Base-by-base conservation (phyloP, 2,888 invertebrate species). In the Drosophila diplacantha region DNA sequence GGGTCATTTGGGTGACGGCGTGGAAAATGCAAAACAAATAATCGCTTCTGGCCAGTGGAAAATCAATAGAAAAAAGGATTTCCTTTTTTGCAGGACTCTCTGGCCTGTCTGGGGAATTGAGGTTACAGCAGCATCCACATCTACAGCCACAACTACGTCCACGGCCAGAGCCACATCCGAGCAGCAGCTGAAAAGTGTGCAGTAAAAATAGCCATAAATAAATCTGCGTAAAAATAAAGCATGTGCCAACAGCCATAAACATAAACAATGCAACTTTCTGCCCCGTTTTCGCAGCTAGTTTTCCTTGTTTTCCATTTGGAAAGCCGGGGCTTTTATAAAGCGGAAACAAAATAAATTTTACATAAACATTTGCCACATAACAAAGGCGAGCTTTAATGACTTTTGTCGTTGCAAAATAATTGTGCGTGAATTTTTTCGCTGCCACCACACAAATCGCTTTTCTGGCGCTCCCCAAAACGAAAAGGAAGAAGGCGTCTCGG, bases 391-490 rank as follows among this genome's bases (percentile, higher is more conserved):
- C 71, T 81, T 72, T 79, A 78, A 78, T 78, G 77, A 81, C 77
- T 81, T 81, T 81, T 81, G 79, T 79, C 76, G 79, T 74, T 81
- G 74, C 69, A 78, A 76, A 79, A 79, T 78, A 81, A 79, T 81
- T 79, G 78, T 80, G 79, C 81, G 78, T 78, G 79, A 81, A 79
- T 81, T 76, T 74, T 63, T 56, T 59, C 56, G 49, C 68, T 57
- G 62, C 44, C 43, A 31, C 51, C 18, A 44, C 49, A 59, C 51
- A 60, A 60, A 59, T 50, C 56, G 44, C 38, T 46, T 35, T 24
- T 32, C 22, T 34, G 43, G 22, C 31, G n/a, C 5, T 38, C 14
- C 20, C n/a, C 37, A n/a, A 26, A n/a, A 18, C 9, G 12, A 20
- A 12, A n/a, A 7, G 12, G 18, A 18, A 4, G 24, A 14, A 8